phyloP scores from a whole-genome alignment of 2,888 invertebrate genomes.

The Lasioglossum pauxillum region DNA sequence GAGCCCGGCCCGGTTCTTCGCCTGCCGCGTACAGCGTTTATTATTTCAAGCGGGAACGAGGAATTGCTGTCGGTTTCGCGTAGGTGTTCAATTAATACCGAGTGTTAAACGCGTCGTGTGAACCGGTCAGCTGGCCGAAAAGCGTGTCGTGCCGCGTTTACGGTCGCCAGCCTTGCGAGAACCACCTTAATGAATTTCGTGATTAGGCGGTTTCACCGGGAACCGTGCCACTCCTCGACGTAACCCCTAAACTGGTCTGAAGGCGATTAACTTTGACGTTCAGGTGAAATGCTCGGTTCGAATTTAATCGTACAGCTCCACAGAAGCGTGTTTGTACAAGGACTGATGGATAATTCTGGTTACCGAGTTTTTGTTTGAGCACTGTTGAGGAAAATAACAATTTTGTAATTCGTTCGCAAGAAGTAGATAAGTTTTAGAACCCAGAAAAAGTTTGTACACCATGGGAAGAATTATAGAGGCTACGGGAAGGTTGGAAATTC shows the following conservation, averaged over 20 bases:
- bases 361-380: too few relatives aligned
- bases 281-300: not conserved
- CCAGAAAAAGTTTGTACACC: not conserved
- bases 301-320: not conserved
- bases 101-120: constrained; percentile 79
- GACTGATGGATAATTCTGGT: too few relatives aligned
- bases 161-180: constrained; percentile 41
- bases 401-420: too few relatives aligned
- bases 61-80: constrained; percentile 50
- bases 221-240: not conserved
- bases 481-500: not conserved
- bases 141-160: constrained; percentile 58
- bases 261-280: not conserved
- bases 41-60: constrained; percentile 67
- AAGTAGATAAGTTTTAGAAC: not conserved
- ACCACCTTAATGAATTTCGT: constrained; percentile 75
- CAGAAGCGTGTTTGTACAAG: not conserved
- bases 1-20: constrained; percentile 8
- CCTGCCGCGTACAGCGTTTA: constrained; percentile 51
- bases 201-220: constrained; percentile 76
- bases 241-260: not conserved
- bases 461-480: not conserved
- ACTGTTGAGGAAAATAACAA: too few relatives aligned
- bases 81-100: constrained; percentile 75
- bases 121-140: constrained; percentile 80